Conservation (phyloP, 1,140 invertebrate genomes). For the Hyles euphorbiae region DNA sequence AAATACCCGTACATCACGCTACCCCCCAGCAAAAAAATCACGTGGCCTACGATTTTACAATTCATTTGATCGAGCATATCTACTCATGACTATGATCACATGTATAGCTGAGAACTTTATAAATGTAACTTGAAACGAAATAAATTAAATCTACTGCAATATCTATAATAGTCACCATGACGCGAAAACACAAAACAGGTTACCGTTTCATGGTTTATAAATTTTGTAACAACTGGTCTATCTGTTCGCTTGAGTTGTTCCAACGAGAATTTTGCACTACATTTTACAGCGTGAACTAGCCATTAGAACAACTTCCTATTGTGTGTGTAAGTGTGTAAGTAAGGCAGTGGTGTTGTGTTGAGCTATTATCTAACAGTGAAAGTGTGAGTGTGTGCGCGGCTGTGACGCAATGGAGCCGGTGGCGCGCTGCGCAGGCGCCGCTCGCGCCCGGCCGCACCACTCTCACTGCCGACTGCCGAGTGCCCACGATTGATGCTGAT, state of each 20-base stretch:
- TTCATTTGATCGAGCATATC: too few species aligned
- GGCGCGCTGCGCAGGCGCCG: slow-evolving; percentile 27
- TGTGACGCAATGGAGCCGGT: slow-evolving; percentile 47
- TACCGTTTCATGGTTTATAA: slow-evolving; percentile 8
- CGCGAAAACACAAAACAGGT: background rate
- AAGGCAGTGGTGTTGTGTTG: slow-evolving; percentile 55
- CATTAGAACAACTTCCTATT: slow-evolving; percentile 51
- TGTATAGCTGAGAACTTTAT: too few species aligned
- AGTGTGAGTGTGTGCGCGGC: slow-evolving; percentile 60
- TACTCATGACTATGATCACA: too few species aligned
- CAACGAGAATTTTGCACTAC: slow-evolving; percentile 14
- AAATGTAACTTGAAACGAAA: too few species aligned
- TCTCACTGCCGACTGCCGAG: slow-evolving; percentile 43
- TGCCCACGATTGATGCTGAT: slow-evolving; percentile 36
- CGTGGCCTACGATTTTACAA: too few species aligned
- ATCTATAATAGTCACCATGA: too few species aligned
- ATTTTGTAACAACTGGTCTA: background rate
- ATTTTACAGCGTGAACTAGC: slow-evolving; percentile 21
- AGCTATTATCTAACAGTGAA: slow-evolving; percentile 68
- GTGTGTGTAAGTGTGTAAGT: slow-evolving; percentile 62
- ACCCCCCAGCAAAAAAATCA: background rate
- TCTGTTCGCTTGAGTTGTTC: slow-evolving; percentile 18
- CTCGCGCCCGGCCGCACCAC: slow-evolving; percentile 28
- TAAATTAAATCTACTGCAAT: too few species aligned
- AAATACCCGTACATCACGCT: background rate